Percentiles rank a stretch among this genome's conserved stretches.
phyloP scores from a whole-genome alignment of 1,140 invertebrate genomes.

The Orussus abietinus region DNA sequence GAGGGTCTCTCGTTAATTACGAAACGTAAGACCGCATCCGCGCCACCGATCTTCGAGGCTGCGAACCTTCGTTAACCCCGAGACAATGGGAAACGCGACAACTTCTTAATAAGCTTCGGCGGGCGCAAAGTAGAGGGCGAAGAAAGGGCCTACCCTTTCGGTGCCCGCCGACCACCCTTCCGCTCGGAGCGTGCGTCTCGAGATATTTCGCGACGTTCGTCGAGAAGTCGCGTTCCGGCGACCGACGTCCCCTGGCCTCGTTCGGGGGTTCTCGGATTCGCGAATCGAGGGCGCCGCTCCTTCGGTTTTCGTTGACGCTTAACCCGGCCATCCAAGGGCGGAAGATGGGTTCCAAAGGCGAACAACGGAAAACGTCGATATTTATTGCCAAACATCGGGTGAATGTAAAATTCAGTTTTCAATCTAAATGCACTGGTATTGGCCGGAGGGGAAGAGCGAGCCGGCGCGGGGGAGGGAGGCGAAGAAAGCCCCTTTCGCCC shows the following conservation, averaged over 20 bases:
- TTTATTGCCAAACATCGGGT: slow-evolving; percentile 40
- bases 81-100: slow-evolving; percentile 11
- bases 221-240: too few species aligned
- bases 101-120: slow-evolving; percentile 11
- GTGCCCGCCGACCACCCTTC: neutral
- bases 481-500: slow-evolving; percentile 17
- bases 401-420: slow-evolving; percentile 46
- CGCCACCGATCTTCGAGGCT: too few species aligned
- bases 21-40: too few species aligned
- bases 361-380: slow-evolving; percentile 36
- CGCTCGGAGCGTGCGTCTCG: too few species aligned
- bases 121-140: neutral
- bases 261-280: too few species aligned
- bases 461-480: neutral
- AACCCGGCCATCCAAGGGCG: neutral
- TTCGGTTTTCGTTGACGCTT: too few species aligned
- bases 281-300: too few species aligned
- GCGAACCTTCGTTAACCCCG: slow-evolving; percentile 5
- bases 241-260: too few species aligned
- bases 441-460: slow-evolving; percentile 21
- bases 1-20: too few species aligned
- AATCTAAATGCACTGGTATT: slow-evolving; percentile 41
- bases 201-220: too few species aligned
- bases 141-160: too few species aligned
- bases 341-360: too few species aligned